Conservation (phyloP, 2,797 vertebrate genomes). For the Serranus cabrilla region DNA sequence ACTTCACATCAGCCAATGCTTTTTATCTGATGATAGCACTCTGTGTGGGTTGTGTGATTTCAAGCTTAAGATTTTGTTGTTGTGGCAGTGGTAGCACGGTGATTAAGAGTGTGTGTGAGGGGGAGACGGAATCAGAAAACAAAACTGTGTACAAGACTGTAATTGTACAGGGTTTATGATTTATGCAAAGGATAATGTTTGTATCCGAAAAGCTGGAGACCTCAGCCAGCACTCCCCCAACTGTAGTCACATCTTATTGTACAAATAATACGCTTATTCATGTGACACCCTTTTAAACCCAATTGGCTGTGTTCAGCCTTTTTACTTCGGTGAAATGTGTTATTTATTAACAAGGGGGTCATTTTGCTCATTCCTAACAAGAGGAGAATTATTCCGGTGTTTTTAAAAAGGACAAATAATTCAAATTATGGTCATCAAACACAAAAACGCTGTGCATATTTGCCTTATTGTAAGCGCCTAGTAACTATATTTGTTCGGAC, state of each 20-base stretch:
- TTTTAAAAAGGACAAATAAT: constrained; percentile 12
- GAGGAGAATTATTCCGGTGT: background rate
- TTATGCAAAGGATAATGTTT: constrained; percentile 47
- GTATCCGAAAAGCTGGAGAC: constrained; percentile 34
- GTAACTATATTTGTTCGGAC: constrained; percentile 8
- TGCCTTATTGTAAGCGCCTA: background rate
- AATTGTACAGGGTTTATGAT: constrained; percentile 53
- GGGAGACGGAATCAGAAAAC: constrained; percentile 53
- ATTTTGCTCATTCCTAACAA: constrained; percentile 8
- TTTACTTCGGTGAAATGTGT: background rate
- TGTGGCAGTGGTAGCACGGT: constrained; percentile 46
- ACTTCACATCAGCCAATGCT: constrained; percentile 75
- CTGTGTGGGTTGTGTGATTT: constrained; percentile 76
- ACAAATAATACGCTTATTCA: constrained; percentile 33
- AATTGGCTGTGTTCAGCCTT: constrained; percentile 18
- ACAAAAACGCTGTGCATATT: background rate
- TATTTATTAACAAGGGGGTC: constrained; percentile 14
- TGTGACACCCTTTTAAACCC: constrained; percentile 25
- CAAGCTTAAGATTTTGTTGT: constrained; percentile 71
- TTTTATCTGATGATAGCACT: constrained; percentile 76
- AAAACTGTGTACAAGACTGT: constrained; percentile 53
- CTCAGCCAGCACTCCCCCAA: constrained; percentile 25
- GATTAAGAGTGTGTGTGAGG: constrained; percentile 56
- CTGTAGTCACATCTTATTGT: constrained; percentile 30
- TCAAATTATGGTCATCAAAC: constrained; percentile 1